phyloP scores from a whole-genome alignment of 2,888 invertebrate genomes.

The Yponomeuta sedellus region DNA sequence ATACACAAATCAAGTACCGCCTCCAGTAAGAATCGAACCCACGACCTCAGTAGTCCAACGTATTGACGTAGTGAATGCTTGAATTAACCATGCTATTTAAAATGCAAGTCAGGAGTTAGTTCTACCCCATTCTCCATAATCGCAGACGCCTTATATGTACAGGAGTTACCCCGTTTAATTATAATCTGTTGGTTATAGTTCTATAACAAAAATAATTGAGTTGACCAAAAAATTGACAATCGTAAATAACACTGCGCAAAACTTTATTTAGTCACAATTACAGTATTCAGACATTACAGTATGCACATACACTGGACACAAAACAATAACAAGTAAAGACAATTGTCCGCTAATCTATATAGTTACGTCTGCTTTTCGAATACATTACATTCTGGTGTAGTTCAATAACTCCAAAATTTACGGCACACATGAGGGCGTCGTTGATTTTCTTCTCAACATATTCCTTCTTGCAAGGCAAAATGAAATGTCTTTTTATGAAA shows the following conservation, averaged over 20 bases:
- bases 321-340: not conserved
- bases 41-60: no score
- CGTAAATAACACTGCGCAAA: not conserved
- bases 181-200: no score
- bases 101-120: no score
- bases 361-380: constrained; percentile 25
- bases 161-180: no score
- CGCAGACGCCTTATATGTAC: no score
- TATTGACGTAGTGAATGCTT: no score
- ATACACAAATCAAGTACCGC: no score
- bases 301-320: not conserved
- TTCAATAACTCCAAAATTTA: constrained; percentile 41
- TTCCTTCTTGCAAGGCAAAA: constrained; percentile 36
- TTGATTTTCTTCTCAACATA: constrained; percentile 41
- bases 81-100: no score
- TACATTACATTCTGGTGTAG: constrained; percentile 34
- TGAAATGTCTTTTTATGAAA: constrained; percentile 40
- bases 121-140: no score
- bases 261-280: not conserved
- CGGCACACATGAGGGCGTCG: constrained; percentile 35
- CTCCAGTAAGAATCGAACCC: no score
- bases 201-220: no score
- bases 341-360: not conserved
- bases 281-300: not conserved
- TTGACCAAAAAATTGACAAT: no score